Evolutionary conservation across 2,888 invertebrate genomes (phyloP).

Genomic region (Lasioglossum oenotherae): DNA sequence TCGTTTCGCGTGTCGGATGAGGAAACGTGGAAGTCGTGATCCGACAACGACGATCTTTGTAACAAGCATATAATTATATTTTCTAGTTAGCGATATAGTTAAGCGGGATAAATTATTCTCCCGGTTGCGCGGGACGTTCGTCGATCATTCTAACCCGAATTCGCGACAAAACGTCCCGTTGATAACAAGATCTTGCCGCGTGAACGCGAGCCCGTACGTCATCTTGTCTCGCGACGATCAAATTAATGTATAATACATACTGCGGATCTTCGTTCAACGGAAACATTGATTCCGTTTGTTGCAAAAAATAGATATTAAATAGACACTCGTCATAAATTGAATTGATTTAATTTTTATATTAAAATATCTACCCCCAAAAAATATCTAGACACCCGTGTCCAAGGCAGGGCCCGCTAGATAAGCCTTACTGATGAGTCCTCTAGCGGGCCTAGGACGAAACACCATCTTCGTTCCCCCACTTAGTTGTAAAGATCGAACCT

Average conservation of each 20-base stretch:
- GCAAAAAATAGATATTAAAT: not conserved
- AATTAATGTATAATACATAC: not conserved
- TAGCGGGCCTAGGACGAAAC: too few species aligned
- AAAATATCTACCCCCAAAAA: too few species aligned
- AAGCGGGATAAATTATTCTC: constrained; percentile 15
- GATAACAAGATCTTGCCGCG: not conserved
- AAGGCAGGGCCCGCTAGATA: too few species aligned
- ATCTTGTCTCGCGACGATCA: not conserved
- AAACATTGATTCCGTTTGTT: not conserved
- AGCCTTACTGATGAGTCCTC: too few species aligned
- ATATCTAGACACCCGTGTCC: too few species aligned
- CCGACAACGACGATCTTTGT: not conserved
- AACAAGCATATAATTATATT: constrained; percentile 28
- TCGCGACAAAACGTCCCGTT: not conserved
- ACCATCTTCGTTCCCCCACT: too few species aligned
- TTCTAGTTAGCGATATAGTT: constrained; percentile 13
- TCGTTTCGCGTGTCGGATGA: not conserved
- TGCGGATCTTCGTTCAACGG: not conserved
- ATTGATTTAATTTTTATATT: too few species aligned
- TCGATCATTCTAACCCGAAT: not conserved
- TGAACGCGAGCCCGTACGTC: not conserved
- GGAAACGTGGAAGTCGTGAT: not conserved
- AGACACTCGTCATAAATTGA: too few species aligned
- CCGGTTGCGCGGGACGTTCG: not conserved
- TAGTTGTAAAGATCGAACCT: too few species aligned